Conservation (phyloP, 2,113 vertebrate species). For the Brachionichthys hirsutus region DNA sequence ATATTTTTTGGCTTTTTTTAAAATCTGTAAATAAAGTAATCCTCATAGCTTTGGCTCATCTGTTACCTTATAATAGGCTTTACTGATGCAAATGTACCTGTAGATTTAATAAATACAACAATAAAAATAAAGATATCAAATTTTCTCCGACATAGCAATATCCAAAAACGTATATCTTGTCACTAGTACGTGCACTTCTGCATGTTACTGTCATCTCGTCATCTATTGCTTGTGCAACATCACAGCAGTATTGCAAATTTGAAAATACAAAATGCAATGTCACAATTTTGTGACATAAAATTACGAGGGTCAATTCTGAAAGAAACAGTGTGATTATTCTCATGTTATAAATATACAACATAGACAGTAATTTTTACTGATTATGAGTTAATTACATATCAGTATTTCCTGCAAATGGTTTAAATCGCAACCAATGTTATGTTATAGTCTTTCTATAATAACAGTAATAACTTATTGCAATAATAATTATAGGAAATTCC, state of each 20-base stretch:
- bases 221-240: too few species aligned
- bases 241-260: too few species aligned
- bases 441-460: conserved; percentile 10
- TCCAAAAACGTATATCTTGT: too few species aligned
- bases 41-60: background rate
- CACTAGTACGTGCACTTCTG: too few species aligned
- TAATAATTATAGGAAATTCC: background rate
- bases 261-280: too few species aligned
- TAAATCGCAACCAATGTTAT: background rate
- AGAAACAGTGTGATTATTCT: conserved; percentile 1
- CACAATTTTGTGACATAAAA: too few species aligned
- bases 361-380: conserved; percentile 1
- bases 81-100: conserved; percentile 6
- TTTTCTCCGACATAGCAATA: too few species aligned
- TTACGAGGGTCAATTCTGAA: too few species aligned
- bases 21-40: conserved; percentile 7
- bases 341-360: conserved; percentile 10
- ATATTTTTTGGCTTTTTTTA: conserved; percentile 11
- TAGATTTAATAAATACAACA: conserved; percentile 1
- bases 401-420: conserved; percentile 9
- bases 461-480: conserved; percentile 33
- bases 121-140: background rate
- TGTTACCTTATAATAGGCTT: background rate
- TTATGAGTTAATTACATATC: background rate
- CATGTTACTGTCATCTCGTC: too few species aligned